These are phyloP conservation scores for Zaprionus vittiger DNA, from an alignment of 1,140 invertebrate species.

Conservation along the genomic window DNA sequence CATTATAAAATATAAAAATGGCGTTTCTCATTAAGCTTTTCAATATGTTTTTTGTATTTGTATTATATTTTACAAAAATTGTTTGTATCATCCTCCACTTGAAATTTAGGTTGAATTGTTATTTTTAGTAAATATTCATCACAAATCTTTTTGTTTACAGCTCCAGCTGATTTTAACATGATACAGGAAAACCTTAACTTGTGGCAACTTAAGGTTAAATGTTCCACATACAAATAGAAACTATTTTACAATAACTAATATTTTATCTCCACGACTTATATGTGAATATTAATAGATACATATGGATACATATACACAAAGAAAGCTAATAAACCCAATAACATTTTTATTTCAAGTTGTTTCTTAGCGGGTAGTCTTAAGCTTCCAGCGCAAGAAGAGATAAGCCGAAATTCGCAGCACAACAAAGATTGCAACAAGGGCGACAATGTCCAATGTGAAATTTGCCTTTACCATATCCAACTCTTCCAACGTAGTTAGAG, in stretches of 20 bases:
- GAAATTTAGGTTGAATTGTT: constrained; percentile 13
- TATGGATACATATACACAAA: constrained; percentile 40
- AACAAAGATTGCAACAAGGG: constrained; percentile 94
- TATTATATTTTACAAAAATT: constrained; percentile 3
- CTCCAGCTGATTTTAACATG: constrained; percentile 24
- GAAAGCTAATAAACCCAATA: constrained; percentile 73
- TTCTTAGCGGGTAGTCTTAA: constrained; percentile 89
- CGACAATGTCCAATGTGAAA: constrained; percentile 92
- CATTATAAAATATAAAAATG: constrained; percentile 22
- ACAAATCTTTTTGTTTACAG: constrained; percentile 5
- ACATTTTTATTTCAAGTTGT: constrained; percentile 17
- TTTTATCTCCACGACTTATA: constrained; percentile 15
- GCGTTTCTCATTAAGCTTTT: constrained; percentile 7
- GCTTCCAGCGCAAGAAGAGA: constrained; percentile 96
- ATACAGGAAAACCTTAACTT: constrained; percentile 18
- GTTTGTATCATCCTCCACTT: neutral
- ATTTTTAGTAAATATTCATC: constrained; percentile 5
- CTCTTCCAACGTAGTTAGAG: constrained; percentile 95
- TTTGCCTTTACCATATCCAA: constrained; percentile 92
- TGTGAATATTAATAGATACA: constrained; percentile 28
- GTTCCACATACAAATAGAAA: constrained; percentile 23
- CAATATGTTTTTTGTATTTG: constrained; percentile 17
- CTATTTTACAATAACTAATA: constrained; percentile 12
- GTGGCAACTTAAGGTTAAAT: constrained; percentile 26
- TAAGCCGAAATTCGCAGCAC: constrained; percentile 94